phyloP scores from a whole-genome alignment of 1,140 invertebrate species.

The Drosophila leontia region DNA sequence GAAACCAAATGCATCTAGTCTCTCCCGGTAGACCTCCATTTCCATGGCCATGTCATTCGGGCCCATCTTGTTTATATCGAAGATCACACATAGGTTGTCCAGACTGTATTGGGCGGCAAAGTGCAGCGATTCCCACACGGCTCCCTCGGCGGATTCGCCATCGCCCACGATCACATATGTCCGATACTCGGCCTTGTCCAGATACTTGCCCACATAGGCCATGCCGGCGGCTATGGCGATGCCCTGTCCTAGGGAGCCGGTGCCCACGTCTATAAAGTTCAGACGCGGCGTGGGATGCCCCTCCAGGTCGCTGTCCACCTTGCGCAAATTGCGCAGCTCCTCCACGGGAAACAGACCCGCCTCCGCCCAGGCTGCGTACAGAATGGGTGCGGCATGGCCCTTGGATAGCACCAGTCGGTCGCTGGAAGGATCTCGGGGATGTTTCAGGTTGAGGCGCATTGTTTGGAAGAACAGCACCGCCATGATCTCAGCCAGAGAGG shows the following conservation, averaged over 20 bases:
- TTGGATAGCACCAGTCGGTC: slow-evolving; percentile 99
- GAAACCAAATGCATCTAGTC: slow-evolving; percentile 96
- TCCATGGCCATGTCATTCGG: slow-evolving; percentile 97
- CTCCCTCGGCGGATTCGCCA: slow-evolving; percentile 99
- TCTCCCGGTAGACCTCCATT: slow-evolving; percentile 94
- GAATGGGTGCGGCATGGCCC: slow-evolving; percentile 98
- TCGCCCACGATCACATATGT: slow-evolving; percentile 98
- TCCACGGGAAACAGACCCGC: slow-evolving; percentile 94
- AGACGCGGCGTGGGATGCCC: slow-evolving; percentile 99
- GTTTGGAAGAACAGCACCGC: slow-evolving; percentile 99
- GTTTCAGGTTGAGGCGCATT: slow-evolving; percentile 96
- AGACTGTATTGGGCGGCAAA: slow-evolving; percentile 98
- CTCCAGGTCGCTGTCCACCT: slow-evolving; percentile 97
- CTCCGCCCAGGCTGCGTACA: slow-evolving; percentile 99
- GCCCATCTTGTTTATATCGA: slow-evolving; percentile 98
- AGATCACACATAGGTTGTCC: slow-evolving; percentile 98
- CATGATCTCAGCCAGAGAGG: slow-evolving; percentile 99
- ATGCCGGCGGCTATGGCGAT: slow-evolving; percentile 97
- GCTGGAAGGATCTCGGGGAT: slow-evolving; percentile 94
- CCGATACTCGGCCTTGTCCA: slow-evolving; percentile 96
- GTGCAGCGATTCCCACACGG: slow-evolving; percentile 98
- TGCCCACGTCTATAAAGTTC: slow-evolving; percentile 99
- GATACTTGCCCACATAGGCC: slow-evolving; percentile 99
- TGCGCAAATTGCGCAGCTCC: slow-evolving; percentile 95
- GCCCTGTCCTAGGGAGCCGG: slow-evolving; percentile 98